phyloP scores from a whole-genome alignment of 2,797 vertebrate genomes.

The Xerus rutilus region DNA sequence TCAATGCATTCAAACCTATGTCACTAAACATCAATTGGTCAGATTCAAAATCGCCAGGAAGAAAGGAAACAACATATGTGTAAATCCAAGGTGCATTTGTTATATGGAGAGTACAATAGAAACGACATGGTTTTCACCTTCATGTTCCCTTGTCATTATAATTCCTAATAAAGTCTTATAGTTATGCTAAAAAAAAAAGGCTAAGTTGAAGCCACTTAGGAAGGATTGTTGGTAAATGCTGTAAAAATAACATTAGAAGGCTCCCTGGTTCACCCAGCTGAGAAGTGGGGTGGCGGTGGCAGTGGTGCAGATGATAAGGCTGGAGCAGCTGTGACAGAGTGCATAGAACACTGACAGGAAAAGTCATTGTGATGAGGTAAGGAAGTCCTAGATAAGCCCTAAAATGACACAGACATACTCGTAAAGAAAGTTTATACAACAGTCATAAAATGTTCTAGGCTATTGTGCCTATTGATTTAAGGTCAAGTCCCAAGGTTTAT shows the following conservation, averaged over 20 bases:
- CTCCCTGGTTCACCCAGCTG: not conserved
- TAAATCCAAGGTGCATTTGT: not conserved
- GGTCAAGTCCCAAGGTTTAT: not conserved
- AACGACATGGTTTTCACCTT: not conserved
- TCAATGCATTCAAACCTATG: not conserved
- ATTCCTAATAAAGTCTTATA: not conserved
- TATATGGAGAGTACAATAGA: not conserved
- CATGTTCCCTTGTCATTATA: not conserved
- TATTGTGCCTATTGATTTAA: not conserved
- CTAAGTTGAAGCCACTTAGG: not conserved
- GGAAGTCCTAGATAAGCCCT: not conserved
- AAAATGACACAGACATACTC: not conserved
- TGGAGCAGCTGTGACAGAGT: fast-evolving
- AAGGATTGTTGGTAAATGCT: not conserved
- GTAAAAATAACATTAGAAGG: not conserved
- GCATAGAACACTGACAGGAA: not conserved
- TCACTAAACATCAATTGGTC: not conserved
- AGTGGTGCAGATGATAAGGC: fast-evolving
- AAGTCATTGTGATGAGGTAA: not conserved
- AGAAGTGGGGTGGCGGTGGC: no score
- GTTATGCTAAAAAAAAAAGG: no score
- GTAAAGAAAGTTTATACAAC: not conserved
- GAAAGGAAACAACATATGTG: not conserved
- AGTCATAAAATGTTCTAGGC: not conserved
- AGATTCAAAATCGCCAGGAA: not conserved